Evolutionary conservation across 2,888 invertebrate genomes (phyloP).

Genomic region (Pheosia tremula): DNA sequence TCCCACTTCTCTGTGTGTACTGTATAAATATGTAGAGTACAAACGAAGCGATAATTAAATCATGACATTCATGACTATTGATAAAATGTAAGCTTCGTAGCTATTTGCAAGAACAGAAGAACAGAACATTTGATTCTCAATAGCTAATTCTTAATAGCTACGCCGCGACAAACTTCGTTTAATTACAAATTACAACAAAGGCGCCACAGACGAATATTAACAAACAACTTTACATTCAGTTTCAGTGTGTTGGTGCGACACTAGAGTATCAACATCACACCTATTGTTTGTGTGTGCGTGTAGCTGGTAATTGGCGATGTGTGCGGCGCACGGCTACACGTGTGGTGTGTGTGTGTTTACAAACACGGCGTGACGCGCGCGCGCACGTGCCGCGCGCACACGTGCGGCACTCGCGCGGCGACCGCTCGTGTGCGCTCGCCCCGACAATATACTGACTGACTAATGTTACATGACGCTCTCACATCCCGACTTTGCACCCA

Average conservation of each 20-base stretch:
- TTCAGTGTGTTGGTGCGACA: not conserved
- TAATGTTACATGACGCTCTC: not conserved
- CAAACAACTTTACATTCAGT: not conserved
- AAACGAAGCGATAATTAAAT: too few species aligned
- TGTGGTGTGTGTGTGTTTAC: conserved; percentile 22
- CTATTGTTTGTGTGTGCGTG: not conserved
- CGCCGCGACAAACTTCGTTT: not conserved
- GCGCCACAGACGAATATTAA: not conserved
- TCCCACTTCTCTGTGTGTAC: too few species aligned
- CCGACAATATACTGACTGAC: not conserved
- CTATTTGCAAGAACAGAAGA: too few species aligned
- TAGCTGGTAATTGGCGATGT: not conserved
- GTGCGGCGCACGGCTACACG: not conserved
- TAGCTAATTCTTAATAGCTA: too few species aligned
- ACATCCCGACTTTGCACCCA: too few species aligned
- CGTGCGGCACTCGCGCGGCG: conserved; percentile 23
- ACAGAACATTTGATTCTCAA: not conserved
- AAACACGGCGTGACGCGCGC: conserved; percentile 36
- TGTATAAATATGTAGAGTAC: too few species aligned
- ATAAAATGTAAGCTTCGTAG: too few species aligned
- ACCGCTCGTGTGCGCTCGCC: not conserved
- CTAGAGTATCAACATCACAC: not conserved
- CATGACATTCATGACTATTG: too few species aligned
- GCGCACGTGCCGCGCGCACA: conserved; percentile 33
- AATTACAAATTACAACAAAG: not conserved